Evolutionary conservation across 2,113 vertebrate species (phyloP).

Genomic region (Cariama cristata): DNA sequence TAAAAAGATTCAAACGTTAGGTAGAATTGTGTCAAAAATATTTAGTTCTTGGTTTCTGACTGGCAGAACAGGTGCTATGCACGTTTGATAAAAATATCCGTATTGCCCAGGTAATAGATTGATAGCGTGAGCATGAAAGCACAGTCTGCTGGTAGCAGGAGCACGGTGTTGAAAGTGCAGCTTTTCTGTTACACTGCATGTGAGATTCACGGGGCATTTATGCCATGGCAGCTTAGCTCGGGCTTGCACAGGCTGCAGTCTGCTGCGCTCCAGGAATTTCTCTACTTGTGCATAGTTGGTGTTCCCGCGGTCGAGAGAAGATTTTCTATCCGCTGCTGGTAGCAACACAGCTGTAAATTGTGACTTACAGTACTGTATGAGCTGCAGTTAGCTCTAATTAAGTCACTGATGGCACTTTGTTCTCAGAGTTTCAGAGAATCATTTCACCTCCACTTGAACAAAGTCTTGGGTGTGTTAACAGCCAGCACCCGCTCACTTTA

Average conservation of each 20-base stretch:
- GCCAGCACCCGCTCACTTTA: not conserved
- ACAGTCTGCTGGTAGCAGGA: not conserved
- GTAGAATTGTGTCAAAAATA: not conserved
- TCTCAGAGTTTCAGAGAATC: not conserved
- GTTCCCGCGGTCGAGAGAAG: not conserved
- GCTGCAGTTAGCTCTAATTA: not conserved
- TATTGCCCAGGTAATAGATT: not conserved
- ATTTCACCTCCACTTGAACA: not conserved
- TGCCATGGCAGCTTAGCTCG: not conserved
- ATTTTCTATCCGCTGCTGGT: not conserved
- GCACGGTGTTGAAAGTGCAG: accelerated
- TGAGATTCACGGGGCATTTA: accelerated
- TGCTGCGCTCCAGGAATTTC: not conserved
- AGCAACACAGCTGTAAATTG: not conserved
- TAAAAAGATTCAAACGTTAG: not conserved
- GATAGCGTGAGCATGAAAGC: not conserved
- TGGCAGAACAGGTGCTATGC: not conserved
- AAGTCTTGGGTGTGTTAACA: not conserved
- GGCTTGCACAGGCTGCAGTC: not conserved
- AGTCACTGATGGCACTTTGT: not conserved
- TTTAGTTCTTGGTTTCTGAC: not conserved
- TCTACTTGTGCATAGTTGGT: not conserved
- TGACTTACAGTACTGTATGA: not conserved
- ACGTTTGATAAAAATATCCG: not conserved
- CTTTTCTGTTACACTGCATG: accelerated